Evolutionary conservation across 1,140 invertebrate genomes (phyloP).

Genomic region (Apocrypta bakeri): DNA sequence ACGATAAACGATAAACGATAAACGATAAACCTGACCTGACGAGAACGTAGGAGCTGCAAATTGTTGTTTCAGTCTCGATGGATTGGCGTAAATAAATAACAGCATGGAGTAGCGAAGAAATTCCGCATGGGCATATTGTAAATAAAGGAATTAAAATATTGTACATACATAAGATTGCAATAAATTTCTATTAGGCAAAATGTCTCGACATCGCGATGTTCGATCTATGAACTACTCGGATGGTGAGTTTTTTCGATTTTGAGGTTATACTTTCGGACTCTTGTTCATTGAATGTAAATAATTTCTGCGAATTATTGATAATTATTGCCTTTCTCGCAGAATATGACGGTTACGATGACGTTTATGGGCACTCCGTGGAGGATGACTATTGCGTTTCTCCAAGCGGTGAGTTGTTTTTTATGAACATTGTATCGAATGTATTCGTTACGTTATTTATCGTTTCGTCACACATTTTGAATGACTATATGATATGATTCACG

Average conservation of each 20-base stretch:
- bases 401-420: constrained; percentile 78
- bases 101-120: neutral
- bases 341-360: constrained; percentile 92
- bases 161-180: neutral
- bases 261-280: constrained; percentile 27
- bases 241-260: constrained; percentile 68
- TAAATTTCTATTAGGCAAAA: constrained; percentile 65
- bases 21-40: too few relatives aligned
- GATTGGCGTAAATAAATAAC: neutral
- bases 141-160: neutral
- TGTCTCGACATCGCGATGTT: constrained; percentile 87
- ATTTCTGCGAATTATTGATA: neutral
- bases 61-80: neutral
- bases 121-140: neutral
- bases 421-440: constrained; percentile 3
- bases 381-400: constrained; percentile 93
- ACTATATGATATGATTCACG: neutral
- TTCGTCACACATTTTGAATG: constrained; percentile 1
- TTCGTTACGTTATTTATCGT: constrained; percentile 24
- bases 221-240: constrained; percentile 85
- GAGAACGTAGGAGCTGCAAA: too few relatives aligned
- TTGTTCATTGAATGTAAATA: neutral
- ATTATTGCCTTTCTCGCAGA: constrained; percentile 74
- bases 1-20: too few relatives aligned
- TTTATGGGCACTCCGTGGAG: constrained; percentile 94